Evolutionary conservation across 2,113 vertebrate genomes (phyloP), one percentile per base, ranked within the genome.

Genomic region (Clinocottus analis): DNA sequence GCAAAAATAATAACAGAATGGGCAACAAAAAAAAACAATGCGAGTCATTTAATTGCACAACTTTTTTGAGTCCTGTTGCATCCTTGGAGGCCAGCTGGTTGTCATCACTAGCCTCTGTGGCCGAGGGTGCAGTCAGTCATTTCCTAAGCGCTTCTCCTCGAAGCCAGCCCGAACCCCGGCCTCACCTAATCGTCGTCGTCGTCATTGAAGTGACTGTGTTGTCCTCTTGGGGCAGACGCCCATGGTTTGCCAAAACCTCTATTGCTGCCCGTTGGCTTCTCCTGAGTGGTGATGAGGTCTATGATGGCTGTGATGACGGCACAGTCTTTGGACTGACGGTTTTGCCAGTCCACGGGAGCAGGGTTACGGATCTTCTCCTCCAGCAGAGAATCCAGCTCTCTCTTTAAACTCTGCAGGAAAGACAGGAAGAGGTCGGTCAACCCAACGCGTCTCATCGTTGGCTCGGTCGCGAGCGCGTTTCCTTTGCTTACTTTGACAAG

Each of bases 221-320:
- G 86, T 63, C 88, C 92, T 0, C 94, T 94, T 0, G 94, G 89
- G 0, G 94, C 93, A 5, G 92, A 91, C 67, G 89, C 93, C 73
- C 91, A 87, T 2, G 90, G 64, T 16, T 69, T 87, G 59, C 85
- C 90, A 0, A 93, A 55, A 53, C 81, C 47, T 5, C 37, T 27
- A 12, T 64, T 21, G 75, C 65, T 51, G 21, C 75, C 83, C 23
- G 88, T 23, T 0, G 89, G 67, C 62, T 84, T 94, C 89, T 99
- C 98, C 90, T 99, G 97, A 3, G 98, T 98, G 74, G 97, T 99
- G 93, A 99, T 97, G 33, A 99, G 92, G 93, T 99, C 98, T 76
- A 97, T 95, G 72, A 99, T 99, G 5, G 98, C 98, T 1, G 96
- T 97, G 75, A 99, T 96, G 1, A 99, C 96, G 0, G 97, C 97